These are phyloP conservation scores for Erithacus rubecula DNA, from an alignment of 2,797 vertebrate species.

Conservation along the genomic window DNA sequence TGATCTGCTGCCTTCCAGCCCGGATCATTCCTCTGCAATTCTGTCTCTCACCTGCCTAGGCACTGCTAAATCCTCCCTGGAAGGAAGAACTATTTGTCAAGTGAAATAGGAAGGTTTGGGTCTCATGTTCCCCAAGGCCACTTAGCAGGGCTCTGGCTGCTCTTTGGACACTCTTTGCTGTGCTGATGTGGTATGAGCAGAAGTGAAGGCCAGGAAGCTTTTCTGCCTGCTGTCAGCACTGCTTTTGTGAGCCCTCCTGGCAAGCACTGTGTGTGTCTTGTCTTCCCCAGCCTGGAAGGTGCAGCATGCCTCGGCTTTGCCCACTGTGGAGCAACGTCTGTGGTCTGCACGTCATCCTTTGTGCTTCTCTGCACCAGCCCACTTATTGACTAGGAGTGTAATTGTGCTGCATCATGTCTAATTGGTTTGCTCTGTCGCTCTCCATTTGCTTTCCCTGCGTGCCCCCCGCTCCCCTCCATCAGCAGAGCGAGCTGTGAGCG, in stretches of 20 bases:
- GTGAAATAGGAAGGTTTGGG: background rate
- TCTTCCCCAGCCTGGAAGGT: background rate
- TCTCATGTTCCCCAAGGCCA: background rate
- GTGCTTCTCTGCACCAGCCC: background rate
- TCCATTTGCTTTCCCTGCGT: background rate
- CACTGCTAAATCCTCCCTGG: conserved; percentile 26
- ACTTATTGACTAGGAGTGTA: background rate
- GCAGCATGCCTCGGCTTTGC: accelerated
- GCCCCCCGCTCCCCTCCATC: background rate
- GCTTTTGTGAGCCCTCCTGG: background rate
- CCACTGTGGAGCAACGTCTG: background rate
- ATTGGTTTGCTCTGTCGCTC: conserved; percentile 36
- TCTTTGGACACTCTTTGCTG: background rate
- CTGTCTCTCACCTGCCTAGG: conserved; percentile 36
- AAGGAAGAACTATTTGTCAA: conserved; percentile 39
- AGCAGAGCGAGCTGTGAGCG: background rate
- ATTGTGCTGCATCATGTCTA: conserved; percentile 36
- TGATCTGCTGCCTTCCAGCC: conserved; percentile 27
- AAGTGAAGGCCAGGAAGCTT: background rate
- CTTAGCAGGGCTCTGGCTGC: background rate
- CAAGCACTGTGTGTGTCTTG: background rate
- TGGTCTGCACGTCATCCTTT: background rate
- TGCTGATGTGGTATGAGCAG: accelerated
- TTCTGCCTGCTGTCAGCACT: background rate
- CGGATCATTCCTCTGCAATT: background rate